A percentile compares a stretch with the other conserved stretches of the same genome.
phyloP scores from a whole-genome alignment of 2,888 invertebrate genomes.

The Sepioteuthis lessoniana region DNA sequence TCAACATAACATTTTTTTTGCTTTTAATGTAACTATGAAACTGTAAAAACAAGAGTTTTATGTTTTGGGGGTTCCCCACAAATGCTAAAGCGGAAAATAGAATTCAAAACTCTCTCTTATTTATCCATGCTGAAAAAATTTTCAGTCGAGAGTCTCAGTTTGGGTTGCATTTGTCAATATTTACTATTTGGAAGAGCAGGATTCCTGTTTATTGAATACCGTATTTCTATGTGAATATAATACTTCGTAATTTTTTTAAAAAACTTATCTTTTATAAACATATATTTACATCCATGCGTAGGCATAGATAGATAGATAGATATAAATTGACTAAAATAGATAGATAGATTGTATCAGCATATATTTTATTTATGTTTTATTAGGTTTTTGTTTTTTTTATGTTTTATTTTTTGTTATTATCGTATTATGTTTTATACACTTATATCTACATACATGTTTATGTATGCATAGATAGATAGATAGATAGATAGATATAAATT shows the following conservation, averaged over 20 bases:
- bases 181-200: slow-evolving; percentile 5
- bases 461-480: no score
- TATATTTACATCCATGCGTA: not conserved
- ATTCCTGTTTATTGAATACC: not conserved
- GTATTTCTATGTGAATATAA: not conserved
- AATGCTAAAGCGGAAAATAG: not conserved
- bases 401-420: no score
- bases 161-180: not conserved
- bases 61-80: not conserved
- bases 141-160: not conserved
- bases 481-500: no score
- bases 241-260: not conserved
- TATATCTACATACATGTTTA: no score
- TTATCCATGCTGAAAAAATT: slow-evolving; percentile 33
- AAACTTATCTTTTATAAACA: not conserved
- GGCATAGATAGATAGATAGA: no score
- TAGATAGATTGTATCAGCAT: no score
- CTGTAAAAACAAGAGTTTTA: not conserved
- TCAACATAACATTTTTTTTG: not conserved
- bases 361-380: no score
- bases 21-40: not conserved
- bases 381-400: no score
- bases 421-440: no score
- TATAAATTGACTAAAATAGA: no score
- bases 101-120: not conserved